A percentile compares a stretch with the other conserved stretches of the same genome.
phyloP scores from a whole-genome alignment of 2,888 invertebrate species.

The Aporophyla nigra region DNA sequence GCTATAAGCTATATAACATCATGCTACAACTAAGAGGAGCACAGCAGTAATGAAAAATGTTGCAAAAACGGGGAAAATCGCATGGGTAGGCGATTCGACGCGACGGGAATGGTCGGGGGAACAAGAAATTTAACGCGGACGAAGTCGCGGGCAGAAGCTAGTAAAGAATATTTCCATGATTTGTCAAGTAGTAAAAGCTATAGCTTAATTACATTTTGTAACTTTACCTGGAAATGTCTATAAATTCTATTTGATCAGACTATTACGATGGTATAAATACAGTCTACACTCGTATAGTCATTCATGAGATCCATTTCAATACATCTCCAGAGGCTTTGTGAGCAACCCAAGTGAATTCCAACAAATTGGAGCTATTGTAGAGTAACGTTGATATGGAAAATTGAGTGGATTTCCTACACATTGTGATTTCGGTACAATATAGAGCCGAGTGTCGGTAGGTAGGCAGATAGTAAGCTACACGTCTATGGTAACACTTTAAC shows the following conservation, averaged over 20 bases:
- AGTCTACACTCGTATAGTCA: too few species aligned
- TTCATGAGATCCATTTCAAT: constrained; percentile 16
- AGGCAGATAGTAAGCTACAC: not conserved
- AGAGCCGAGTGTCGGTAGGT: not conserved
- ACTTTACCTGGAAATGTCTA: not conserved
- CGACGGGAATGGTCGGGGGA: too few species aligned
- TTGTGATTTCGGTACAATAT: constrained; percentile 13
- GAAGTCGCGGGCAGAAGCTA: too few species aligned
- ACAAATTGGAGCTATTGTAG: constrained; percentile 11
- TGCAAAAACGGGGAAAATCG: too few species aligned
- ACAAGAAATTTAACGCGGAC: too few species aligned
- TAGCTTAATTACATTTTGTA: not conserved
- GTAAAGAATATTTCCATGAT: too few species aligned
- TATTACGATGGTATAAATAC: not conserved
- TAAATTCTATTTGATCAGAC: not conserved
- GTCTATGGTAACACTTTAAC: not conserved
- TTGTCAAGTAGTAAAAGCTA: too few species aligned
- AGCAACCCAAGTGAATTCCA: constrained; percentile 16
- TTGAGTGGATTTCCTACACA: not conserved
- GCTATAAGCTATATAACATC: too few species aligned
- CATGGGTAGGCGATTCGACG: too few species aligned
- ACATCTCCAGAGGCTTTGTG: constrained; percentile 10
- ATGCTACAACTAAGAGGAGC: too few species aligned
- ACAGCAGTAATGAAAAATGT: too few species aligned
- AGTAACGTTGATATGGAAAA: constrained; percentile 9